phyloP scores from a whole-genome alignment of 2,797 vertebrate species.

The Synanceia verrucosa region DNA sequence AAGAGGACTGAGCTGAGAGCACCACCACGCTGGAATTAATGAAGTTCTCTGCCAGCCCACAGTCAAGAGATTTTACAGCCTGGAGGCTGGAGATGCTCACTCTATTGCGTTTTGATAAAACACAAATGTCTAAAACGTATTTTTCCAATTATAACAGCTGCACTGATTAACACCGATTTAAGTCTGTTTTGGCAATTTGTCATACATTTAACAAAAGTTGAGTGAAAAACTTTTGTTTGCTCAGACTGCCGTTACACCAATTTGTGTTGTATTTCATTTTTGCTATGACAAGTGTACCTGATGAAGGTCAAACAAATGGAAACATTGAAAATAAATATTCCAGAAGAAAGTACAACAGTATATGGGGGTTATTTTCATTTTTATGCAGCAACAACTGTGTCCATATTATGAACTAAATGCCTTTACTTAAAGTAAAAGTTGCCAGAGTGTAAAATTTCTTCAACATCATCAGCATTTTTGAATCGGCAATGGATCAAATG shows the following conservation, averaged over 20 bases:
- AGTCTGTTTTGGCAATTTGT: slow-evolving; percentile 21
- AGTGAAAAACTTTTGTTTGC: slow-evolving; percentile 5
- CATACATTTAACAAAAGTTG: not conserved
- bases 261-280: not conserved
- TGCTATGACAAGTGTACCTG: not conserved
- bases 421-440: too few species aligned
- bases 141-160: slow-evolving; percentile 48
- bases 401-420: too few species aligned
- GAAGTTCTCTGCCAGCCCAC: slow-evolving; percentile 48
- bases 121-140: slow-evolving; percentile 45
- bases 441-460: too few species aligned
- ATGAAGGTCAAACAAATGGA: not conserved
- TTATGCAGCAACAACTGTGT: not conserved
- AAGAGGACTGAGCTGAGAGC: slow-evolving; percentile 59
- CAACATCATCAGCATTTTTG: too few species aligned
- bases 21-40: slow-evolving; percentile 61
- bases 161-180: slow-evolving; percentile 30
- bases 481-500: too few species aligned
- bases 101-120: slow-evolving; percentile 66
- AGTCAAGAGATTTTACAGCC: slow-evolving; percentile 48
- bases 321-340: not conserved
- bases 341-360: not conserved
- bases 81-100: slow-evolving; percentile 48
- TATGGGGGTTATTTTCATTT: not conserved
- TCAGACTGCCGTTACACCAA: not conserved